Evolutionary conservation across 1,140 invertebrate species (phyloP).

Genomic region (Drosophila dunni): DNA sequence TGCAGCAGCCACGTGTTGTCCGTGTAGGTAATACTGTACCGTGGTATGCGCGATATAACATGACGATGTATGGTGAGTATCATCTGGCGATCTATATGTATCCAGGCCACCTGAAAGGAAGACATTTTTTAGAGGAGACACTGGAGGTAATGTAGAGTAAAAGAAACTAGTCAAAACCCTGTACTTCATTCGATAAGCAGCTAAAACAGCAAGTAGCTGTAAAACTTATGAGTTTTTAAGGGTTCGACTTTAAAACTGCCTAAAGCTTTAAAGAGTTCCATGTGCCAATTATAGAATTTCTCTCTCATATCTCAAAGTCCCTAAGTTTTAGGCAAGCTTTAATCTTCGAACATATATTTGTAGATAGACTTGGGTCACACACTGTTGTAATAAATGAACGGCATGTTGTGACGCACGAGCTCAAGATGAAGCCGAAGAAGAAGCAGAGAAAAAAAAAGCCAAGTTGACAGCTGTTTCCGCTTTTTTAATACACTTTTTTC

Average conservation of each 20-base stretch:
- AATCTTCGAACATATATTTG: too few species aligned
- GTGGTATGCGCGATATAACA: slow-evolving; percentile 93
- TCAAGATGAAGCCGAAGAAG: slow-evolving; percentile 17
- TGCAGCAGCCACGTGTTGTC: slow-evolving; percentile 96
- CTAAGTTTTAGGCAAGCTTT: too few species aligned
- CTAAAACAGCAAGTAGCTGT: too few species aligned
- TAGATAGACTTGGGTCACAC: neutral
- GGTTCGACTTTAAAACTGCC: too few species aligned
- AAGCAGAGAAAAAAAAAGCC: slow-evolving; percentile 22
- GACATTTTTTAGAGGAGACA: neutral
- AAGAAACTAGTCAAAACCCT: too few species aligned
- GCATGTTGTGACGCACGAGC: slow-evolving; percentile 61
- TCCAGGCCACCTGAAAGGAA: slow-evolving; percentile 93
- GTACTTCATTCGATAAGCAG: too few species aligned
- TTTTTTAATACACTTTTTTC: slow-evolving; percentile 78
- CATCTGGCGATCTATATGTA: slow-evolving; percentile 97
- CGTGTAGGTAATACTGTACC: slow-evolving; percentile 95
- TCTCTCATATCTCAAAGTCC: too few species aligned
- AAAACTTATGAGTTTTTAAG: too few species aligned
- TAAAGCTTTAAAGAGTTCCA: too few species aligned
- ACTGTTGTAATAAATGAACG: slow-evolving; percentile 73
- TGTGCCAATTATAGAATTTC: too few species aligned
- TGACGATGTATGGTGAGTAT: slow-evolving; percentile 95
- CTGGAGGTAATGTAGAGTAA: too few species aligned
- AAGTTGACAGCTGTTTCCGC: slow-evolving; percentile 80